Evolutionary conservation across 2,797 vertebrate species (phyloP), one percentile per base, ranked within the genome.

Genomic region (Ctenochaetus hawaiiensis): DNA sequence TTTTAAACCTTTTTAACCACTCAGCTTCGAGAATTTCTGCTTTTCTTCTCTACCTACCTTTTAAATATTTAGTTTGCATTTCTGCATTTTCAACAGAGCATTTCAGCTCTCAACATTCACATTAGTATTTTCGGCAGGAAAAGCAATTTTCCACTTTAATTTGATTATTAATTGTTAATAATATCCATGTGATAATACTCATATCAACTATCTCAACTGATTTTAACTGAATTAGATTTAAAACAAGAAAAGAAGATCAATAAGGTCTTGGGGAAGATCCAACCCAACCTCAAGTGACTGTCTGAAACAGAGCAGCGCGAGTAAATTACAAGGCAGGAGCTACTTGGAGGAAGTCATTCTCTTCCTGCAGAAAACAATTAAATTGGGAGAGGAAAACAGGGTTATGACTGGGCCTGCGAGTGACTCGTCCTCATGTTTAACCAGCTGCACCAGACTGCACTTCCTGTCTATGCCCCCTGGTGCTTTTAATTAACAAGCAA

Each of bases 281-380:
- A 0, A 52, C 41, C 20, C 80, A 17, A 63, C 68, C 72, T 78
- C 53, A 48, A 66, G 62, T 8, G 13, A 58, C 57, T 2, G 83
- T 81, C 67, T 82, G 63, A 85, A 82, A 84, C 8, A 5, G 59
- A 39, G 75, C 48, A 65, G 82, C 65, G 34, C 4, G 1, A 61
- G 67, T 84, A 80, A 92, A 94, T 92, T 90, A 93, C 86, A 89
- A 83, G 86, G 85, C 81, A 78, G 77, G 26, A 74, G 81, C 49
- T 10, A 16, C 17, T 57, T 14, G 44, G 51, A 77, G 74, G 83
- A 59, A 84, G 78, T 81, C 78, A 39, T 70, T 83, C 80, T 83
- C 85, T 83, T 88, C 81, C 81, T 81, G 84, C 8, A 85, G 54
- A 85, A 86, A 88, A 85, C 88, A 84, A 89, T 92, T 89, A 77